phyloP scores from a whole-genome alignment of 2,113 vertebrate species.

The Seriola quinqueradiata region DNA sequence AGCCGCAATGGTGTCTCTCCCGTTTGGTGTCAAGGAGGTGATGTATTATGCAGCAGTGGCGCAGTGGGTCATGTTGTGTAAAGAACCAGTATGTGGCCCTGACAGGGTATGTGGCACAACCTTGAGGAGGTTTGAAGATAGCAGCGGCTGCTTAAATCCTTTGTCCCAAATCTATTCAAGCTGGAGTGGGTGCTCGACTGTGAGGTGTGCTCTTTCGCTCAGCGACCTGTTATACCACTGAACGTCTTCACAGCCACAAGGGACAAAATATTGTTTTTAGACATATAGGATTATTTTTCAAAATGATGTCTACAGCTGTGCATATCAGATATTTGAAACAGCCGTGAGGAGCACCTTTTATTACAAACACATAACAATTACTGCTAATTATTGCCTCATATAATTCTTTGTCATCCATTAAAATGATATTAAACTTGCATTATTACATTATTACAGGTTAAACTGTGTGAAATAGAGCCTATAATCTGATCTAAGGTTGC shows the following conservation, averaged over 20 bases:
- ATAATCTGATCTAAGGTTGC: too few relatives aligned
- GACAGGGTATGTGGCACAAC: constrained; percentile 56
- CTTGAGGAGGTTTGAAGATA: constrained; percentile 50
- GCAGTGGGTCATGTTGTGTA: constrained; percentile 60
- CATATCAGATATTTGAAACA: too few relatives aligned
- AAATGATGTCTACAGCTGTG: too few relatives aligned
- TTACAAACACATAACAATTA: too few relatives aligned
- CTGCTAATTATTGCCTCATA: too few relatives aligned
- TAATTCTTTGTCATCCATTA: too few relatives aligned
- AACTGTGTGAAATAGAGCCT: background rate
- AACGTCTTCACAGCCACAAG: constrained; percentile 1
- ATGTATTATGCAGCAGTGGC: constrained; percentile 72
- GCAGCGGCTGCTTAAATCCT: constrained; percentile 25
- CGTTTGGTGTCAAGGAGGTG: constrained; percentile 68
- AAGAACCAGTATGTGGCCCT: constrained; percentile 53
- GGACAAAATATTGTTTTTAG: background rate
- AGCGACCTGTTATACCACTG: background rate
- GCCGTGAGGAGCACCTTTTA: too few relatives aligned
- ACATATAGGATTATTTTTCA: too few relatives aligned
- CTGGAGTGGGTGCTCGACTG: constrained; percentile 23
- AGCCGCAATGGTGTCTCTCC: constrained; percentile 56
- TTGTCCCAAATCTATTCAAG: constrained; percentile 34
- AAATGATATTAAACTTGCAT: too few relatives aligned
- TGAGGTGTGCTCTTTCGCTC: background rate
- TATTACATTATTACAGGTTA: too few relatives aligned